Conservation (phyloP, 2,888 invertebrate species). For the Sinodicranocentrus sp. region DNA sequence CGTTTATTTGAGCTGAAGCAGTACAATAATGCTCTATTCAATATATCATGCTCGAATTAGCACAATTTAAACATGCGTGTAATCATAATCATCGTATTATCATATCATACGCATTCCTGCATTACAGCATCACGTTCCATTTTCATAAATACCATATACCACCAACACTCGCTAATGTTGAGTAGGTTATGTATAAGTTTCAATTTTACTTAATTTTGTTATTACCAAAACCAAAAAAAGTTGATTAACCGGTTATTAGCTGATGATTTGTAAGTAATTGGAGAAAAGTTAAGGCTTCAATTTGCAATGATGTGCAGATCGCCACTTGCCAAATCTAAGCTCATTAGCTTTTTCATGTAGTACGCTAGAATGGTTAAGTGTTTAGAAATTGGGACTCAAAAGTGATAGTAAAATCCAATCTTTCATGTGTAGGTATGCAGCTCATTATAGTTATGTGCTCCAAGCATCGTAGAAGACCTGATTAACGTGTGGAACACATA, state of each 20-base stretch:
- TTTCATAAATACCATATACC: neutral
- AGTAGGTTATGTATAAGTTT: conserved; percentile 3
- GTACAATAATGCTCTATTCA: neutral
- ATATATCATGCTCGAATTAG: neutral
- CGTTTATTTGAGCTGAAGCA: no score
- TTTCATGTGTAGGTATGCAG: no score
- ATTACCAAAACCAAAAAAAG: neutral
- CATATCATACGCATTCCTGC: conserved; percentile 1
- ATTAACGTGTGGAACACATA: no score
- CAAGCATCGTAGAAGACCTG: no score
- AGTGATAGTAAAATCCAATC: no score
- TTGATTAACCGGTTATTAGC: conserved; percentile 8
- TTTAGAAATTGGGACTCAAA: no score
- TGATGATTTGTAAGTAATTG: neutral
- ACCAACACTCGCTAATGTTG: neutral
- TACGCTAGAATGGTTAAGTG: no score
- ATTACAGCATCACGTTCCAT: conserved; percentile 13
- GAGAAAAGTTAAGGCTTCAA: no score
- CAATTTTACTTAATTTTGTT: neutral
- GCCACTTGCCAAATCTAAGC: no score
- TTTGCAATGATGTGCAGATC: no score
- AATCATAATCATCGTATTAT: conserved; percentile 9
- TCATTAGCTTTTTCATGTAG: no score
- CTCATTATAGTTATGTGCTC: no score
- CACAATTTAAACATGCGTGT: neutral